These are phyloP conservation scores for Setophaga petechia DNA, from an alignment of 2,113 vertebrate genomes.

Conservation along the genomic window DNA sequence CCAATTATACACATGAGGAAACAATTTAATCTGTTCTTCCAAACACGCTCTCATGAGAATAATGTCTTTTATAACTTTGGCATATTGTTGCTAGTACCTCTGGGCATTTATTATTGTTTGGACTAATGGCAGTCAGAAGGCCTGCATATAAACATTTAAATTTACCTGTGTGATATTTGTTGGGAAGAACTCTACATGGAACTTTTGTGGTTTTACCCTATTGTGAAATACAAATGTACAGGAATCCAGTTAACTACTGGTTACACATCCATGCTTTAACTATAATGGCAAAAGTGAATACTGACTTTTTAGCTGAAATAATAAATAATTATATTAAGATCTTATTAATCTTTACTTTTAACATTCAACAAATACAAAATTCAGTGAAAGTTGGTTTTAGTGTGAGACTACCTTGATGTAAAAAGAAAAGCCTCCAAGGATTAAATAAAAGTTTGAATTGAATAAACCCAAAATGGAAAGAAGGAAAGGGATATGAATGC, in stretches of 20 bases:
- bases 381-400: not conserved
- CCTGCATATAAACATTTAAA: conserved; percentile 37
- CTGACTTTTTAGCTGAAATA: not conserved
- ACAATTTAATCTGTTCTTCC: conserved; percentile 32
- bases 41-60: not conserved
- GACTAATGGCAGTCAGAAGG: conserved; percentile 16
- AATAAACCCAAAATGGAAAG: not conserved
- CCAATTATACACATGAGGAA: not conserved
- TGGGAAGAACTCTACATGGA: not conserved
- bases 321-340: not conserved
- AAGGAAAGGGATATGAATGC: not conserved
- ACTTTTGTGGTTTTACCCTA: not conserved
- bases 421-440: not conserved
- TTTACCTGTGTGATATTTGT: not conserved
- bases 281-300: not conserved
- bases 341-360: not conserved
- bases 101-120: conserved; percentile 37
- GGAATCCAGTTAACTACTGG: not conserved
- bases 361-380: not conserved
- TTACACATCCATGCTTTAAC: not conserved
- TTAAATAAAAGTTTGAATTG: not conserved
- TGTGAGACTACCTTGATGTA: not conserved
- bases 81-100: conserved; percentile 31
- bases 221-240: not conserved
- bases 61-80: conserved; percentile 10